Evolutionary conservation across 2,888 invertebrate species (phyloP), one percentile per base, ranked within the genome.

Genomic region (Xestoiulus laeticollis): DNA sequence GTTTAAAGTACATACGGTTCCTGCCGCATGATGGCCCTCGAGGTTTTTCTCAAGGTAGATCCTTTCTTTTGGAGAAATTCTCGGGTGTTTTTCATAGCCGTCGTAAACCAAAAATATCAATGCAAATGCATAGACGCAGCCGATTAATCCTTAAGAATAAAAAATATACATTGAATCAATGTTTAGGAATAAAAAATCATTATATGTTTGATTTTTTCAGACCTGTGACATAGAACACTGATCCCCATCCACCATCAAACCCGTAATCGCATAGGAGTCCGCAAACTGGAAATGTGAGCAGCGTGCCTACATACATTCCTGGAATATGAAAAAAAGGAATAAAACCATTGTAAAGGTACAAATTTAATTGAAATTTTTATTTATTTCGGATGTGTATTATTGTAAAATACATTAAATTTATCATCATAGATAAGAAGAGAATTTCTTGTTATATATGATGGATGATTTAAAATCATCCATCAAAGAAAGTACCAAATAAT

Each of bases 161-260:
- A n/a, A n/a, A 85, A 32, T 22, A 19, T 32, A 85, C 38, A 38
- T 22, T 85, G 85, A 85, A 26, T 85, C 19, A 3, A 8, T 33
- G n/a, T n/a, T 22, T 38, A 16, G 2, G 14, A 12, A n/a, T 26
- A 43, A 14, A 85, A 38, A 3, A 33, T 19, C 12, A 43, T 22
- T 85, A 14, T 12, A 22, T 26, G 22, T 85, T 78, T 32, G n/a
- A 30, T 30, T 2, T 78, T 78, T 78, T 16, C 19, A 90, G 91
- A 92, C 94, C 94, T 87, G 94, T 91, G 14, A 93, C 91, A 91
- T 94, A 95, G 91, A 95, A 95, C 6, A 94, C 93, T 14, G 93
- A 92, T 1, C 93, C 93, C 95, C 95, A 95, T 19, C 94, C 94
- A 10, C 93, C 93, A 89, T 92, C 92, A 89, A 93, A 92, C 2